Conservation (phyloP, 2,797 vertebrate genomes). For the Galago senegalensis region DNA sequence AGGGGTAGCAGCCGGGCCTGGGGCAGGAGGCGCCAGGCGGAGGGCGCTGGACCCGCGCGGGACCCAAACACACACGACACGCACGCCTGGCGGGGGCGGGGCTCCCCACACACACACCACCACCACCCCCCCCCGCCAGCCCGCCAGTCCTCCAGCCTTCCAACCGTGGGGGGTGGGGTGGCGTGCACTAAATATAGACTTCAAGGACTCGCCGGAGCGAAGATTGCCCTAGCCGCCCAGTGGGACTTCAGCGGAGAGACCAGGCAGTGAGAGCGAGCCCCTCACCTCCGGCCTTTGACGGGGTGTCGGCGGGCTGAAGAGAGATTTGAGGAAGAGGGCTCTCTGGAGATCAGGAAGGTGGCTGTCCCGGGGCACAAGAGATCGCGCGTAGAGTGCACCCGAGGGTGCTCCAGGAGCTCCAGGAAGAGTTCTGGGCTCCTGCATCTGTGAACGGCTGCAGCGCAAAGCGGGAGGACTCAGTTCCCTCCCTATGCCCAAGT, state of each 20-base stretch:
- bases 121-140: not conserved
- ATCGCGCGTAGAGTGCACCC: not conserved
- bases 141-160: not conserved
- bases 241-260: not conserved
- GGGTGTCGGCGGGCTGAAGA: not conserved
- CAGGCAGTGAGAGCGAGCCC: not conserved
- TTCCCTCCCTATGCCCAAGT: not conserved
- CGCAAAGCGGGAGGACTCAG: not conserved
- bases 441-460: not conserved
- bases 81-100: constrained; percentile 62
- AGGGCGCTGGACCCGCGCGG: not conserved
- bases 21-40: not conserved
- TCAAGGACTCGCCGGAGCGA: constrained; percentile 77
- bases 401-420: not conserved
- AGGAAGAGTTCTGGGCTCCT: not conserved
- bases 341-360: not conserved
- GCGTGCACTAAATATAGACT: constrained; percentile 88
- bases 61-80: constrained; percentile 41
- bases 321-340: not conserved
- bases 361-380: not conserved
- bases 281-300: not conserved
- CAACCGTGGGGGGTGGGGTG: constrained; percentile 52
- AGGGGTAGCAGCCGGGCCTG: not conserved
- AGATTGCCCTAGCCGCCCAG: constrained; percentile 11
- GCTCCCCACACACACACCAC: not conserved